Evolutionary conservation across 2,888 invertebrate species (phyloP).

Genomic region (Gortyna flavago): DNA sequence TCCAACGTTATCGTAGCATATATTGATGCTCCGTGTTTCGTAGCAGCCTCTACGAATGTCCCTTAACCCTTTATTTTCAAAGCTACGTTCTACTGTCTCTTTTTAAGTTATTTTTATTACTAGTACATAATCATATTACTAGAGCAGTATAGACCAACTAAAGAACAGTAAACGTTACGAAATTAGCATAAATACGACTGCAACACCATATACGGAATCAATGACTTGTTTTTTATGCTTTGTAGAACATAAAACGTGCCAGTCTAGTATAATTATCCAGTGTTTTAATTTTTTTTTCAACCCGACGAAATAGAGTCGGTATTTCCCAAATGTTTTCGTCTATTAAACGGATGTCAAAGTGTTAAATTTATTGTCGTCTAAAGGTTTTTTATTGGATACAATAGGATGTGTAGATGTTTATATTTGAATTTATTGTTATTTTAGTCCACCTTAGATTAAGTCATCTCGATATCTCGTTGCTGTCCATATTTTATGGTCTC

Average conservation of each 20-base stretch:
- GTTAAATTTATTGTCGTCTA: constrained; percentile 64
- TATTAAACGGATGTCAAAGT: constrained; percentile 67
- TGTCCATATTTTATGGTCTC: neutral
- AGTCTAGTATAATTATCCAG: constrained; percentile 50
- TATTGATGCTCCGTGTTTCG: constrained; percentile 41
- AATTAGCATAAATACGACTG: constrained; percentile 49
- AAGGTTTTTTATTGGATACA: constrained; percentile 36
- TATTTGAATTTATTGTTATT: constrained; percentile 12
- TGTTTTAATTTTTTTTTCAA: constrained; percentile 43
- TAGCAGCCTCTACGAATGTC: constrained; percentile 38
- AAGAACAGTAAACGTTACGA: constrained; percentile 36
- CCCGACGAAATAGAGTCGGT: constrained; percentile 56
- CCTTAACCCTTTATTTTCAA: neutral
- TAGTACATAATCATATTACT: neutral
- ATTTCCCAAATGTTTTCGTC: constrained; percentile 67
- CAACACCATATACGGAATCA: constrained; percentile 47
- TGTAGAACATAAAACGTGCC: constrained; percentile 43
- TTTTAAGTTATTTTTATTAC: neutral
- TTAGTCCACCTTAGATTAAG: neutral
- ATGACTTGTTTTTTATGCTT: constrained; percentile 34
- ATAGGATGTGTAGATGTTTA: constrained; percentile 39
- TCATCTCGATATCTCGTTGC: neutral
- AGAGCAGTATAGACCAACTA: neutral
- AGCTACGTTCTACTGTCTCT: neutral
- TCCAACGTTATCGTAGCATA: neutral